These are phyloP conservation scores for Apamea anceps DNA, from an alignment of 2,888 invertebrate species.

Conservation along the genomic window DNA sequence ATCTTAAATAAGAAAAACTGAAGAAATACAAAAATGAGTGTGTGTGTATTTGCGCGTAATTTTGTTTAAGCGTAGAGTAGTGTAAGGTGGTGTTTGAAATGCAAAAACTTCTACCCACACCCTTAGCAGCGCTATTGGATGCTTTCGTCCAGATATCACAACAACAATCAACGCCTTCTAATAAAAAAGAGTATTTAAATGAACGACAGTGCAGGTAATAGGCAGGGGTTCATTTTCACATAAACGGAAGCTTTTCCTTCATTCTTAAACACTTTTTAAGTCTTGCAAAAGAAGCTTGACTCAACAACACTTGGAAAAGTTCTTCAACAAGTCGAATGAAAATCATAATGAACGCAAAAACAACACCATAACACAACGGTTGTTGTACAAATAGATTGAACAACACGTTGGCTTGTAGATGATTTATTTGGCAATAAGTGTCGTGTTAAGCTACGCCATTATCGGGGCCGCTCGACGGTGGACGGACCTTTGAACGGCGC, in stretches of 20 bases:
- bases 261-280: not conserved
- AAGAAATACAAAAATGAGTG: no score
- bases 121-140: not conserved
- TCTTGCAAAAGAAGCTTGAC: not conserved
- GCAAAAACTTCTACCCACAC: not conserved
- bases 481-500: constrained; percentile 60
- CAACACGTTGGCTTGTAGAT: constrained; percentile 76
- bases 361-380: constrained; percentile 49
- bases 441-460: constrained; percentile 84
- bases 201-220: not conserved
- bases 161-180: not conserved
- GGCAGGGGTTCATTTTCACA: not conserved
- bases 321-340: constrained; percentile 18
- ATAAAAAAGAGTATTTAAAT: not conserved
- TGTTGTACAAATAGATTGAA: constrained; percentile 76
- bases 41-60: no score
- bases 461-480: constrained; percentile 75
- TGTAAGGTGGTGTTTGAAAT: not conserved
- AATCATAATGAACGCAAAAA: constrained; percentile 38
- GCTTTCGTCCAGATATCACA: not conserved
- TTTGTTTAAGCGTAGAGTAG: no score
- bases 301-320: not conserved
- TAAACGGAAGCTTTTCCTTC: not conserved
- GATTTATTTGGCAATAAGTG: constrained; percentile 88
- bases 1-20: no score